phyloP scores from a whole-genome alignment of 1,140 invertebrate genomes.

The Drosophila guanche region DNA sequence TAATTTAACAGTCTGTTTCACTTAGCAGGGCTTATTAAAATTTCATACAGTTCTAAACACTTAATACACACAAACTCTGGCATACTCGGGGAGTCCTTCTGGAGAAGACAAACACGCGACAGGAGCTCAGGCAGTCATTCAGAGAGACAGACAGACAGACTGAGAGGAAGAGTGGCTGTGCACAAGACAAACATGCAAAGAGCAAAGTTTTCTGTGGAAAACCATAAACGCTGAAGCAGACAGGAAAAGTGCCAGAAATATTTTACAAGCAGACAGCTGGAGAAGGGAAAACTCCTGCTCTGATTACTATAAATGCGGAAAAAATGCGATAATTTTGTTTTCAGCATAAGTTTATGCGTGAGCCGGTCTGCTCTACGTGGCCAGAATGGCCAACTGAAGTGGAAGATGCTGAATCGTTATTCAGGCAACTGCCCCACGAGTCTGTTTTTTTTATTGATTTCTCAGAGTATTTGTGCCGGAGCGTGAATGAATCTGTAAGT shows the following conservation, averaged over 20 bases:
- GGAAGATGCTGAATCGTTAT: not conserved
- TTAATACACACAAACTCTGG: constrained; percentile 25
- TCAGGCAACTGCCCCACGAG: not conserved
- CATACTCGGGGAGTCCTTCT: not conserved
- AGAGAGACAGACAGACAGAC: too few species aligned
- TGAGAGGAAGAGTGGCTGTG: constrained; percentile 1
- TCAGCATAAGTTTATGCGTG: constrained; percentile 54
- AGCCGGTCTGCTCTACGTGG: constrained; percentile 35
- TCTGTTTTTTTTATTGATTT: constrained; percentile 53
- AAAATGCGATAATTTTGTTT: constrained; percentile 70
- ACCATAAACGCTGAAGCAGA: constrained; percentile 44
- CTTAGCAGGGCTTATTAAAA: constrained; percentile 69
- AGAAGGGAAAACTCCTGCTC: constrained; percentile 15
- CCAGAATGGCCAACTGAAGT: constrained; percentile 43
- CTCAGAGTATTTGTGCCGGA: constrained; percentile 5
- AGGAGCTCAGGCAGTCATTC: constrained; percentile 22
- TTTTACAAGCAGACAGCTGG: constrained; percentile 22
- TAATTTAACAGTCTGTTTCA: constrained; percentile 60
- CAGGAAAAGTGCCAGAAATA: constrained; percentile 47
- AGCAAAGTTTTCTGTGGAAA: constrained; percentile 36
- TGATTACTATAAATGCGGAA: constrained; percentile 63
- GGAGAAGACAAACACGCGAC: constrained; percentile 29
- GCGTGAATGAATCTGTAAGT: constrained; percentile 24
- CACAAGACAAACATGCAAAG: constrained; percentile 48
- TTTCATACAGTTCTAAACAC: constrained; percentile 68